A percentile compares a stretch with the other conserved stretches of the same genome.
These are phyloP conservation scores for Electrona antarctica DNA, from an alignment of 2,113 vertebrate genomes.

Conservation along the genomic window DNA sequence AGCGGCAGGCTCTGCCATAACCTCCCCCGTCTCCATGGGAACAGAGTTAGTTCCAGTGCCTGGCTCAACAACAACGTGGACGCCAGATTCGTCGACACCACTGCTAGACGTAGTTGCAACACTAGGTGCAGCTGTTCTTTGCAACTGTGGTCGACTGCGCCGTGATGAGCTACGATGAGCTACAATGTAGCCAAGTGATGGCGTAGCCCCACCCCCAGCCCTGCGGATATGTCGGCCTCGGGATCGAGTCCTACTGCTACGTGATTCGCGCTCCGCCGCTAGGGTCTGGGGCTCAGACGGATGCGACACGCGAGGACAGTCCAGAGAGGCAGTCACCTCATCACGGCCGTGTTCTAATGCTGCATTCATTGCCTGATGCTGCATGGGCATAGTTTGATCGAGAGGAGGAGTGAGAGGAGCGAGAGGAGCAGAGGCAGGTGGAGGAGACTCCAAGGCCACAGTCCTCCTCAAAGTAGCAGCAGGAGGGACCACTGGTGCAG, in stretches of 20 bases:
- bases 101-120: conserved; percentile 44
- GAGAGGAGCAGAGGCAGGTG: conserved; percentile 50
- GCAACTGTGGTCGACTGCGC: conserved; percentile 88
- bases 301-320: conserved; percentile 67
- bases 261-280: conserved; percentile 62
- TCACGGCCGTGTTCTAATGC: conserved; percentile 71
- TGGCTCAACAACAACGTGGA: conserved; percentile 45
- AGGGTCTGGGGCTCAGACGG: conserved; percentile 56
- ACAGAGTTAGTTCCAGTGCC: conserved; percentile 59
- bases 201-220: conserved; percentile 66
- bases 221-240: conserved; percentile 84
- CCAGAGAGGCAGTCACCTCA: conserved; percentile 46
- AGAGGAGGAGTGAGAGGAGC: conserved; percentile 40
- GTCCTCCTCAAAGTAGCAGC: conserved; percentile 59
- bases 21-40: conserved; percentile 68
- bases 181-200: no score
- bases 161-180: conserved; percentile 80
- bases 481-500: conserved; percentile 56
- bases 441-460: conserved; percentile 63
- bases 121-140: conserved; percentile 63
- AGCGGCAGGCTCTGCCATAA: conserved; percentile 62
- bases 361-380: conserved; percentile 53
- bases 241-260: conserved; percentile 85
- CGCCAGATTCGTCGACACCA: conserved; percentile 33
- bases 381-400: conserved; percentile 55